Conservation (phyloP, 2,113 vertebrate genomes). For the Microcebus ravelobensis region DNA sequence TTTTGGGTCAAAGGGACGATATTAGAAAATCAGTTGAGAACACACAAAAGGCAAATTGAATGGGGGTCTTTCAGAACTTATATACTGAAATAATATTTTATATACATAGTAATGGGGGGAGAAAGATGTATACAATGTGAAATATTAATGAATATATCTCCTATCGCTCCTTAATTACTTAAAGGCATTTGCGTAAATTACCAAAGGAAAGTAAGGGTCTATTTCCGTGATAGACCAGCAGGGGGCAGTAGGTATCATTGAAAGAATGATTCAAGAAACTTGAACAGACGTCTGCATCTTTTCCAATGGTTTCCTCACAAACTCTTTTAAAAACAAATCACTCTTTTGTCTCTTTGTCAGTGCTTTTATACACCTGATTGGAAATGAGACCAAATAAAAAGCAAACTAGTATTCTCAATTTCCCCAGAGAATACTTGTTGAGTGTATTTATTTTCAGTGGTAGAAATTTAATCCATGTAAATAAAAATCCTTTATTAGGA, state of each 20-base stretch:
- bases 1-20: background rate
- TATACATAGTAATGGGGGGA: background rate
- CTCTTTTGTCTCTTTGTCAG: background rate
- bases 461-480: background rate
- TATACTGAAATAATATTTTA: background rate
- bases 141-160: background rate
- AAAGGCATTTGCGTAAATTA: background rate
- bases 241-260: conserved; percentile 62
- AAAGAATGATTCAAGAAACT: background rate
- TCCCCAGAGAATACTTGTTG: background rate
- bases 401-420: background rate
- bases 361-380: background rate
- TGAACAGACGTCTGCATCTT: background rate
- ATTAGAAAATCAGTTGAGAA: background rate
- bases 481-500: background rate
- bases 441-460: background rate
- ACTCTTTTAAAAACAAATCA: background rate
- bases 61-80: background rate
- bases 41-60: background rate
- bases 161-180: background rate
- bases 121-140: background rate
- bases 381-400: conserved; percentile 10
- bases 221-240: conserved; percentile 59
- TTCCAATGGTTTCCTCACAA: background rate
- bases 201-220: background rate